These are phyloP conservation scores for pig (Sus scrofa) DNA, from an alignment of 2,113 vertebrate genomes.

Conservation along the genomic window T2T-Sscrofa CM000814.6:33975501-33976000, in stretches of 20 bases:
- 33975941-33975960: not conserved
- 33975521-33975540: not conserved
- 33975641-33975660: not conserved
- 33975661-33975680: not conserved
- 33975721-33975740: not conserved
- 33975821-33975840: not conserved
- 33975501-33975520: not conserved
- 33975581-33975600: not conserved
- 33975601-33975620: not conserved
- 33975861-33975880: not conserved
- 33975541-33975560: not conserved
- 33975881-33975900: not conserved
- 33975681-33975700: not conserved
- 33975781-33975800: not conserved
- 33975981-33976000: not conserved
- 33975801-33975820: not conserved
- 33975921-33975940: not conserved
- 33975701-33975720: not conserved
- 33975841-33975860: not conserved
- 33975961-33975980: not conserved
- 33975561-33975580: not conserved
- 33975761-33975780: not conserved
- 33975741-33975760: not conserved
- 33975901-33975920: not conserved
- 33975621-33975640: not conserved